phyloP scores from a whole-genome alignment of 2,113 vertebrate genomes.

The Danionella cerebrum region DNA sequence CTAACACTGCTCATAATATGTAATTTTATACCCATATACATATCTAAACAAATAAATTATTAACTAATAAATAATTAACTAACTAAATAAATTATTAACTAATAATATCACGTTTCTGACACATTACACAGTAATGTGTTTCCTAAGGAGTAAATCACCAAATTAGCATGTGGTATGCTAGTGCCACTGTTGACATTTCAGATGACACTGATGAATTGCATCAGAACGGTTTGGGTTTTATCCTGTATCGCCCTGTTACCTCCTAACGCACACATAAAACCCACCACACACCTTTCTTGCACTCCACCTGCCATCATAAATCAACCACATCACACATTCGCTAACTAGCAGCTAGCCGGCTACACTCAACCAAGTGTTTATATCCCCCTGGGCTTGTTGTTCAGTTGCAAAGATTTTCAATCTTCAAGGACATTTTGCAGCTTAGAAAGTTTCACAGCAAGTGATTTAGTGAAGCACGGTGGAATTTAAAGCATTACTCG shows the following conservation, averaged over 20 bases:
- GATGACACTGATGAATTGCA: not conserved
- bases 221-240: not conserved
- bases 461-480: too few relatives aligned
- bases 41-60: too few relatives aligned
- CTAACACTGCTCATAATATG: not conserved
- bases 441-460: too few relatives aligned
- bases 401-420: not conserved
- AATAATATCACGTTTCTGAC: too few relatives aligned
- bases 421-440: not conserved
- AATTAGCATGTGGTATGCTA: not conserved
- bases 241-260: not conserved
- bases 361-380: not conserved
- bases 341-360: not conserved
- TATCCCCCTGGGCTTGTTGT: not conserved
- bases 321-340: not conserved
- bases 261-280: not conserved
- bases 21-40: not conserved
- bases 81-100: too few relatives aligned
- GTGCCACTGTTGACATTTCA: not conserved
- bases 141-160: not conserved
- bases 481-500: too few relatives aligned
- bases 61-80: too few relatives aligned
- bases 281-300: not conserved
- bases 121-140: not conserved
- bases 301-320: not conserved